Conservation (phyloP, 2,888 invertebrate species). For the Ferrisia virgata region DNA sequence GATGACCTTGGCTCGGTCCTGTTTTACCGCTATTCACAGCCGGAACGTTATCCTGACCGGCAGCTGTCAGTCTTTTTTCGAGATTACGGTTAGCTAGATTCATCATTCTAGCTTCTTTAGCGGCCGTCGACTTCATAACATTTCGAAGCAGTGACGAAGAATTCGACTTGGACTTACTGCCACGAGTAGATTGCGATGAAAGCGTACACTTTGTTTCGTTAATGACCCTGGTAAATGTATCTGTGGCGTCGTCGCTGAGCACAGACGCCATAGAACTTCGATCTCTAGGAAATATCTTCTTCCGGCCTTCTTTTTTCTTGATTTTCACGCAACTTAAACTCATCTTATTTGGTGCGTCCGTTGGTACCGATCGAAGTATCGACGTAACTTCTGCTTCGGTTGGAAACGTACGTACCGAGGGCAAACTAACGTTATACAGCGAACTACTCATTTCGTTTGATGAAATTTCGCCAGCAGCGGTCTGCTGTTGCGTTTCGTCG, state of each 20-base stretch:
- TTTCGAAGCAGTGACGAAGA: constrained; percentile 48
- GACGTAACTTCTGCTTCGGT: constrained; percentile 51
- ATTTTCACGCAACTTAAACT: constrained; percentile 52
- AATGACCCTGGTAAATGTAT: constrained; percentile 46
- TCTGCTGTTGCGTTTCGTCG: no score
- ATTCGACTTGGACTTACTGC: constrained; percentile 46
- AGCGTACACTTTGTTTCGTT: constrained; percentile 37
- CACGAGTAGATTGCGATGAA: constrained; percentile 41
- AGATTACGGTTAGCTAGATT: constrained; percentile 42
- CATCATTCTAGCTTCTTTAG: constrained; percentile 50
- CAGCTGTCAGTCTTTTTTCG: constrained; percentile 25
- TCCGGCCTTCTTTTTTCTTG: constrained; percentile 61
- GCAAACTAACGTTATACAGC: constrained; percentile 44
- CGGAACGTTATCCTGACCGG: background rate
- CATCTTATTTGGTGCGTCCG: constrained; percentile 49
- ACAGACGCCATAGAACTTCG: constrained; percentile 56
- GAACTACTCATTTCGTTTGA: constrained; percentile 24
- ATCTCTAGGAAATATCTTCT: constrained; percentile 54
- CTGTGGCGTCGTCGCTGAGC: constrained; percentile 24
- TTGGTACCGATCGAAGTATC: constrained; percentile 50
- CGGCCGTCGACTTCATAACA: constrained; percentile 52
- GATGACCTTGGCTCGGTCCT: background rate
- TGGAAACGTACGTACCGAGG: constrained; percentile 49
- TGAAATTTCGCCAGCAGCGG: background rate
- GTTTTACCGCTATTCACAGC: background rate